Conservation (phyloP, 2,888 invertebrate genomes). For the Calephelis perditalis region DNA sequence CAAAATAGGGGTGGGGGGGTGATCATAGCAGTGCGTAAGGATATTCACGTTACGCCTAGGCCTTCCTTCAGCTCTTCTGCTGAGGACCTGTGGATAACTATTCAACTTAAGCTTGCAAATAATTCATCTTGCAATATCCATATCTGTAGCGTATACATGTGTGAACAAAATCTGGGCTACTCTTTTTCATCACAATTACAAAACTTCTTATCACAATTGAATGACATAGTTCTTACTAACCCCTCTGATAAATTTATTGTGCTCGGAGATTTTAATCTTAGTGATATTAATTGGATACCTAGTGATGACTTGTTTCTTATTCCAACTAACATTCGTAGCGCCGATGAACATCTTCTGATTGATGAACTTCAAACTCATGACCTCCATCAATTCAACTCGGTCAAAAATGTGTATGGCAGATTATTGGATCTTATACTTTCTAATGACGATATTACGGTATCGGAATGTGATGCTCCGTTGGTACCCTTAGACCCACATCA, state of each 20-base stretch:
- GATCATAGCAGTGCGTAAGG: neutral
- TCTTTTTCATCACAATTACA: neutral
- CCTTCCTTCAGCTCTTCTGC: neutral
- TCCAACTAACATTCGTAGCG: neutral
- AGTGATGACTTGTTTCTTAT: neutral
- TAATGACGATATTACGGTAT: neutral
- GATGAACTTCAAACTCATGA: neutral
- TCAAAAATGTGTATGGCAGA: neutral
- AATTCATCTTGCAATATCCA: neutral
- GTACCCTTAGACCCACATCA: neutral
- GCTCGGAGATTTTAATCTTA: conserved; percentile 1
- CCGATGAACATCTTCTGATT: neutral
- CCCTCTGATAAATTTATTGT: neutral
- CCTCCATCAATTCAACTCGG: neutral
- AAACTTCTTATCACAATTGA: neutral
- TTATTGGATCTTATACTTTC: neutral
- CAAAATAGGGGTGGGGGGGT: neutral
- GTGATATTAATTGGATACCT: neutral
- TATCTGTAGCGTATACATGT: neutral
- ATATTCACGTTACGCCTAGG: neutral
- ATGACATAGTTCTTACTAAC: neutral
- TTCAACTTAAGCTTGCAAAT: neutral
- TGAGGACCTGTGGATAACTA: neutral
- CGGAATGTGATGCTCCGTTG: neutral
- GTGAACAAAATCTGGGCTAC: neutral